Conservation (phyloP, 2,113 vertebrate genomes). For the Lipophrys pholis region DNA sequence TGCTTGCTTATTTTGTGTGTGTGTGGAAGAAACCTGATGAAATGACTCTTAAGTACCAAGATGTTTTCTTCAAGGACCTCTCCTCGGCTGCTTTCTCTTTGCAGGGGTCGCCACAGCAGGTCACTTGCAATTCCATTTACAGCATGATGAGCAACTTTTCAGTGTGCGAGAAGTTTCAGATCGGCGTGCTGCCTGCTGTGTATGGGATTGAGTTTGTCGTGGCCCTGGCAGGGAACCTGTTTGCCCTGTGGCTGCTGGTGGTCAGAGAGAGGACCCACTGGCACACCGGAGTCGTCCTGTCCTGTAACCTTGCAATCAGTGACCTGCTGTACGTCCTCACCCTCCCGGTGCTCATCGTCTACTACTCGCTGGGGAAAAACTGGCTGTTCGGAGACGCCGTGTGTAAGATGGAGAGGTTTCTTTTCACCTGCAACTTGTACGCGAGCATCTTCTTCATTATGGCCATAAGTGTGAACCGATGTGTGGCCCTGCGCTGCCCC, state of each 20-base stretch:
- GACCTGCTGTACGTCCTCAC: constrained; percentile 86
- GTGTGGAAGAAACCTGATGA: too few relatives aligned
- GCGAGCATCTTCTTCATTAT: constrained; percentile 86
- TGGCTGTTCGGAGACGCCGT: constrained; percentile 76
- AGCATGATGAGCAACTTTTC: constrained; percentile 25
- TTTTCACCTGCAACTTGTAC: constrained; percentile 88
- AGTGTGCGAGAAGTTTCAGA: constrained; percentile 49
- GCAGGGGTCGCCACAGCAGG: too few relatives aligned
- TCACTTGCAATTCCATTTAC: neutral
- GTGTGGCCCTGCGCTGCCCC: constrained; percentile 83
- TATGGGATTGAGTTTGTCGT: constrained; percentile 75
- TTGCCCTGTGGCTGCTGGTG: constrained; percentile 78
- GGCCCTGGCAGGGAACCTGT: constrained; percentile 76
- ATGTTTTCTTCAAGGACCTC: too few relatives aligned
- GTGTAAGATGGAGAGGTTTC: constrained; percentile 86
- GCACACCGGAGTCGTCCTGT: constrained; percentile 83
- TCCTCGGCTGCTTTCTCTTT: too few relatives aligned
- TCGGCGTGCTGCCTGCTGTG: constrained; percentile 63
- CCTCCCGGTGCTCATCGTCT: constrained; percentile 80
- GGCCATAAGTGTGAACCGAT: constrained; percentile 87
- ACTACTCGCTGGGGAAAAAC: constrained; percentile 73
- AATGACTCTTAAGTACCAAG: too few relatives aligned
- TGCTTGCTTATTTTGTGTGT: neutral
- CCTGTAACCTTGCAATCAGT: constrained; percentile 85
- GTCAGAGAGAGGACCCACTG: constrained; percentile 75